These are phyloP conservation scores for Contarinia nasturtii DNA, from an alignment of 1,140 invertebrate genomes.

Conservation along the genomic window DNA sequence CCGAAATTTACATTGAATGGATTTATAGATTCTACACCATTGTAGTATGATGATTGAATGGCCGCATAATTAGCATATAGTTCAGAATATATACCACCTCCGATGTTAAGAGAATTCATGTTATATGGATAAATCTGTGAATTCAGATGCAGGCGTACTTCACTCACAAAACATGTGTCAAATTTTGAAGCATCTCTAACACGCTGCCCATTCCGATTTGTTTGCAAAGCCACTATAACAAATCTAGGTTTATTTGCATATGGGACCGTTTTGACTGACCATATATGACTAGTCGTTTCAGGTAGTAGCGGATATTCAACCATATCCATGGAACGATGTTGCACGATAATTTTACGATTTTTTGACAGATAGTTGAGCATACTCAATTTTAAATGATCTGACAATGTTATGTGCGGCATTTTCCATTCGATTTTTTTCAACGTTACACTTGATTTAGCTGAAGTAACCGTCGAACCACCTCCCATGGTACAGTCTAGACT, in stretches of 20 bases:
- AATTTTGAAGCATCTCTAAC: constrained; percentile 7
- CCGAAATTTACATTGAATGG: constrained; percentile 4
- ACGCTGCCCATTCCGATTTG: constrained; percentile 6
- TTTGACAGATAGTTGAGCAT: constrained; percentile 11
- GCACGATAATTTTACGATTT: constrained; percentile 9
- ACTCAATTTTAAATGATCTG: constrained; percentile 8
- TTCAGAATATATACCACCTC: constrained; percentile 5
- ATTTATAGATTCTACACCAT: background rate
- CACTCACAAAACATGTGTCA: constrained; percentile 11
- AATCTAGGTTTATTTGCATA: constrained; percentile 15
- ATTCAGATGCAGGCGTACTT: constrained; percentile 13
- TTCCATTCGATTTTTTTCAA: constrained; percentile 6
- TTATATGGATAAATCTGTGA: constrained; percentile 14
- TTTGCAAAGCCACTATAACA: constrained; percentile 12
- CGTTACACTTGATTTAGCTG: too few relatives aligned
- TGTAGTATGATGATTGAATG: constrained; percentile 13
- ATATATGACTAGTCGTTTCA: constrained; percentile 9
- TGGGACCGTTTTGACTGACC: constrained; percentile 14
- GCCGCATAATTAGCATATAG: constrained; percentile 12
- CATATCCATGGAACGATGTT: constrained; percentile 19
- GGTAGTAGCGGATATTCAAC: constrained; percentile 21
- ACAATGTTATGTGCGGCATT: constrained; percentile 9
- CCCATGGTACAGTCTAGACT: too few relatives aligned
- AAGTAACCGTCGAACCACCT: too few relatives aligned
- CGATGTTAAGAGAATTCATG: constrained; percentile 10